phyloP scores from a whole-genome alignment of 1,140 invertebrate species.

The Bacillus rossius region DNA sequence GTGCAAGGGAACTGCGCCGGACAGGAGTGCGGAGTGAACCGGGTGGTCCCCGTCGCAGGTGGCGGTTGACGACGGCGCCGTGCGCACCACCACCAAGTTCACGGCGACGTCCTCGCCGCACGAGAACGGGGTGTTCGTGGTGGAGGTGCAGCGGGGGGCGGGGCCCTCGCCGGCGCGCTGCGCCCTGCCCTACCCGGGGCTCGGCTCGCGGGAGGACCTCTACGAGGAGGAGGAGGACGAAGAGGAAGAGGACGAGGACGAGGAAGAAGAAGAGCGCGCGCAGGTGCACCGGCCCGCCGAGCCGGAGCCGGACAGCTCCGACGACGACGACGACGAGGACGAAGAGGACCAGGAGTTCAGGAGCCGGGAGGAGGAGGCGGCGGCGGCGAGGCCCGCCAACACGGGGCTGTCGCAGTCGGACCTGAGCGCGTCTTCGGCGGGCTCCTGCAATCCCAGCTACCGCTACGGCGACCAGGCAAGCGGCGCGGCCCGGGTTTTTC shows the following conservation, averaged over 20 bases:
- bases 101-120: conserved; percentile 26
- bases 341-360: conserved; percentile 29
- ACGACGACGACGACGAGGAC: conserved; percentile 43
- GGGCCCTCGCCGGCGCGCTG: conserved; percentile 8
- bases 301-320: conserved; percentile 39
- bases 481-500: too few species aligned
- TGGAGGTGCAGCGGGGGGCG: conserved; percentile 56
- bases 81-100: conserved; percentile 53
- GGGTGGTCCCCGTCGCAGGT: conserved; percentile 29
- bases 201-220: conserved; percentile 8
- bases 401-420: conserved; percentile 72
- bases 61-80: conserved; percentile 38
- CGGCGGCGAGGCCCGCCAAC: conserved; percentile 43
- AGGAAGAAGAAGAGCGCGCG: conserved; percentile 46
- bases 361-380: background rate
- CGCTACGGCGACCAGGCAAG: conserved; percentile 61
- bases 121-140: conserved; percentile 55
- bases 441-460: conserved; percentile 62
- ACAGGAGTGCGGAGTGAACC: too few species aligned
- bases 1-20: too few species aligned
- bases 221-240: conserved; percentile 33
- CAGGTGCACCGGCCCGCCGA: conserved; percentile 45
- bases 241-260: conserved; percentile 41
- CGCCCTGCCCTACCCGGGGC: too few species aligned
- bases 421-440: conserved; percentile 61